Conservation (phyloP, 2,797 vertebrate genomes). For the Anguilla megastoma region DNA sequence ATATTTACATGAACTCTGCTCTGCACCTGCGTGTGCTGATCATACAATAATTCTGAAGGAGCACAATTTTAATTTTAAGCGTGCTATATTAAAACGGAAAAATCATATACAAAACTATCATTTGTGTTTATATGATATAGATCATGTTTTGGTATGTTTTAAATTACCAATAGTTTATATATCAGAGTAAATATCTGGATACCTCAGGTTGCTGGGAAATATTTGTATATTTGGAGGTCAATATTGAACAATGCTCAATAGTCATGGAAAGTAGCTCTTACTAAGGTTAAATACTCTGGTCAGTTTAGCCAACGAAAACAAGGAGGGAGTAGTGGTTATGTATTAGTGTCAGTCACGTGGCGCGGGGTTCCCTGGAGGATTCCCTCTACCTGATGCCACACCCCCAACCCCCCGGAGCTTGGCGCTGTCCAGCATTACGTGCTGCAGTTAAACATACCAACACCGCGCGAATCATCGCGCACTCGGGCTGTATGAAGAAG, state of each 20-base stretch:
- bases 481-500: constrained; percentile 58
- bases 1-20: neutral
- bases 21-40: neutral
- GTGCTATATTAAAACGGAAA: neutral
- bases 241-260: neutral
- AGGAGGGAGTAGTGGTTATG: neutral
- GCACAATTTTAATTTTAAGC: neutral
- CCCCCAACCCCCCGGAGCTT: constrained; percentile 25
- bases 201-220: neutral
- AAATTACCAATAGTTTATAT: neutral
- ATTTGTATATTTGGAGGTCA: neutral
- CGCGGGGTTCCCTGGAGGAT: constrained; percentile 40
- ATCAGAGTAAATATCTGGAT: neutral
- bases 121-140: neutral
- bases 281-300: neutral
- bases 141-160: neutral
- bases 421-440: constrained; percentile 58
- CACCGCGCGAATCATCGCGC: constrained; percentile 59
- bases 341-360: constrained; percentile 28
- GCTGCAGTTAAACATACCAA: constrained; percentile 45
- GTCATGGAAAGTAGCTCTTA: neutral
- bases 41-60: neutral
- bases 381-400: constrained; percentile 33
- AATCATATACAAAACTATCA: neutral
- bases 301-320: neutral